A percentile compares a stretch with the other conserved stretches of the same genome.
Evolutionary conservation across 2,888 invertebrate genomes (phyloP).

Genomic region (Patella depressa): DNA sequence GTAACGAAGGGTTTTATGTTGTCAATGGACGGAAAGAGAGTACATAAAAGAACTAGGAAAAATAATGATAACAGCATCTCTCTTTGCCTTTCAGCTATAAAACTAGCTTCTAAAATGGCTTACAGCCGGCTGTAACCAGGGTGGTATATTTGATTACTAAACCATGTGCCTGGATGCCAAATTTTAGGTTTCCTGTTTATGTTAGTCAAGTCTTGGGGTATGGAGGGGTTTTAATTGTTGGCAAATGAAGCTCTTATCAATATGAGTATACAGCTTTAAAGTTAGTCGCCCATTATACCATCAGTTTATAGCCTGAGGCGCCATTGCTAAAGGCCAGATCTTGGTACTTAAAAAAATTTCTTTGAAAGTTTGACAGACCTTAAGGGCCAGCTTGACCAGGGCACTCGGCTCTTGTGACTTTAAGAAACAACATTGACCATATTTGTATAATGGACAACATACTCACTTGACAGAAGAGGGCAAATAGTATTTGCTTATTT

Average conservation of each 20-base stretch:
- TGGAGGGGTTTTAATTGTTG: slow-evolving; percentile 1
- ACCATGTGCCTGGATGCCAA: slow-evolving; percentile 10
- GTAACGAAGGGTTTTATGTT: neutral
- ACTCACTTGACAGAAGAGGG: too few species aligned
- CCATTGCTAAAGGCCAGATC: too few species aligned
- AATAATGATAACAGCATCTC: slow-evolving; percentile 7
- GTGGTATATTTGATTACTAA: slow-evolving; percentile 10
- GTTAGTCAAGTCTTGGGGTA: neutral
- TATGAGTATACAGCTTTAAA: neutral
- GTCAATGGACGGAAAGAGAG: neutral
- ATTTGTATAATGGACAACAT: too few species aligned
- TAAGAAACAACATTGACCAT: too few species aligned
- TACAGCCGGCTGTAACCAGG: neutral
- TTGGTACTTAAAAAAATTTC: too few species aligned
- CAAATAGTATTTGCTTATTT: too few species aligned
- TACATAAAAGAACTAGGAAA: slow-evolving; percentile 5
- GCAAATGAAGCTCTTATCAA: slow-evolving; percentile 5
- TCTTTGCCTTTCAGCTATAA: neutral
- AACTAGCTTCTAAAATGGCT: neutral
- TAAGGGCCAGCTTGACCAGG: too few species aligned
- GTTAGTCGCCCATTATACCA: too few species aligned
- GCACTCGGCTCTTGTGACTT: too few species aligned
- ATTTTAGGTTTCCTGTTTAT: slow-evolving; percentile 7
- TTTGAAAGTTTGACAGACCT: too few species aligned
- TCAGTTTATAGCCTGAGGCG: too few species aligned